A percentile compares a stretch with the other conserved stretches of the same genome.
Evolutionary conservation across 2,113 vertebrate genomes (phyloP).

Genomic region (Capricornis sumatraensis): DNA sequence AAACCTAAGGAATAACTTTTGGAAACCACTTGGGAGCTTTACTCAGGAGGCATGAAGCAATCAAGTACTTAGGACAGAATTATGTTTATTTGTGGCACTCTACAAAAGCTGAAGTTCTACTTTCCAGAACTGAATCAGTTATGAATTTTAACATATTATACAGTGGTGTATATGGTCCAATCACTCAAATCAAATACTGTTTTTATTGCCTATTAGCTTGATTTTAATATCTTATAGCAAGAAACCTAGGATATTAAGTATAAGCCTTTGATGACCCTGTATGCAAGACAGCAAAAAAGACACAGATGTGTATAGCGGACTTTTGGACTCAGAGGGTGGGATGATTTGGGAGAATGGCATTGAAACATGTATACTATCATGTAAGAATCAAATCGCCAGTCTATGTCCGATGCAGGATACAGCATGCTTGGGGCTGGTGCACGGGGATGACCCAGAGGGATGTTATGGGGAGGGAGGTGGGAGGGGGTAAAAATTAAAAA

Average conservation of each 20-base stretch:
- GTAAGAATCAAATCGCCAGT: too few relatives aligned
- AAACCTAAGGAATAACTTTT: background rate
- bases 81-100: background rate
- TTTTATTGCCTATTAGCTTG: background rate
- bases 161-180: background rate
- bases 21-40: background rate
- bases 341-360: too few relatives aligned
- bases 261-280: background rate
- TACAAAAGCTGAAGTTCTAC: background rate
- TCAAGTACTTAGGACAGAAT: background rate
- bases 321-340: too few relatives aligned
- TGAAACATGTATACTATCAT: too few relatives aligned
- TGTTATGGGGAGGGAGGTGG: too few relatives aligned
- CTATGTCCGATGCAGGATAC: too few relatives aligned
- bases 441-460: too few relatives aligned
- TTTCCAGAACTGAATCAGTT: background rate
- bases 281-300: too few relatives aligned
- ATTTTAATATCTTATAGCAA: slow-evolving; percentile 15
- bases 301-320: too few relatives aligned
- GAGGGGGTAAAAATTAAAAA: too few relatives aligned
- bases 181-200: background rate
- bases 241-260: background rate
- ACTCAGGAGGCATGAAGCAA: background rate
- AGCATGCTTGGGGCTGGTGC: too few relatives aligned
- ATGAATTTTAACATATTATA: background rate